These are phyloP conservation scores for Limosa lapponica DNA, from an alignment of 2,797 vertebrate species.

Conservation along the genomic window DNA sequence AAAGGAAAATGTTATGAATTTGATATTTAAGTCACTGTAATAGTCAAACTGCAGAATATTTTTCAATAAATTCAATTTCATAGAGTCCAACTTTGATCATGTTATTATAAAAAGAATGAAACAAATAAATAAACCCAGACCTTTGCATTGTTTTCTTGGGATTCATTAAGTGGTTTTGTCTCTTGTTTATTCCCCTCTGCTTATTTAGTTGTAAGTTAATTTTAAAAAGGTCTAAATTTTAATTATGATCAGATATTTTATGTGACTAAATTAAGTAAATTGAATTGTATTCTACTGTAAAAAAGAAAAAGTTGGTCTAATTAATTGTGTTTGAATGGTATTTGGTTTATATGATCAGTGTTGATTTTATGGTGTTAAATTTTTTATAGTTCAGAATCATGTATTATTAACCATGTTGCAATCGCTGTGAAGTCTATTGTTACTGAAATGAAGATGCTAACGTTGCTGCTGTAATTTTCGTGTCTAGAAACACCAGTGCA, in stretches of 20 bases:
- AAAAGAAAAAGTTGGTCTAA: neutral
- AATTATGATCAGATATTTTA: neutral
- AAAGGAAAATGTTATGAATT: neutral
- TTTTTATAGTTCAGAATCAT: neutral
- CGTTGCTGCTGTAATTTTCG: neutral
- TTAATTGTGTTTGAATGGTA: neutral
- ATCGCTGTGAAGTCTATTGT: neutral
- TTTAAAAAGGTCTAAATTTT: neutral
- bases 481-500: neutral
- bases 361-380: neutral
- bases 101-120: neutral
- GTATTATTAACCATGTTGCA: neutral
- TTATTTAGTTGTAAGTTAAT: neutral
- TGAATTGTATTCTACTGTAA: neutral
- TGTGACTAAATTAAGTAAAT: neutral
- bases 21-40: neutral
- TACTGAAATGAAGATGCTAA: neutral
- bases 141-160: neutral
- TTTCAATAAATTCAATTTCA: neutral
- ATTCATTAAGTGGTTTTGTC: neutral
- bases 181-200: neutral
- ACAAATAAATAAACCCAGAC: neutral
- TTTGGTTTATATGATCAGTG: neutral
- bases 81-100: neutral
- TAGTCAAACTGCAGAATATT: neutral